Conservation (phyloP, 2,797 vertebrate genomes). For the Artibeus lituratus region DNA sequence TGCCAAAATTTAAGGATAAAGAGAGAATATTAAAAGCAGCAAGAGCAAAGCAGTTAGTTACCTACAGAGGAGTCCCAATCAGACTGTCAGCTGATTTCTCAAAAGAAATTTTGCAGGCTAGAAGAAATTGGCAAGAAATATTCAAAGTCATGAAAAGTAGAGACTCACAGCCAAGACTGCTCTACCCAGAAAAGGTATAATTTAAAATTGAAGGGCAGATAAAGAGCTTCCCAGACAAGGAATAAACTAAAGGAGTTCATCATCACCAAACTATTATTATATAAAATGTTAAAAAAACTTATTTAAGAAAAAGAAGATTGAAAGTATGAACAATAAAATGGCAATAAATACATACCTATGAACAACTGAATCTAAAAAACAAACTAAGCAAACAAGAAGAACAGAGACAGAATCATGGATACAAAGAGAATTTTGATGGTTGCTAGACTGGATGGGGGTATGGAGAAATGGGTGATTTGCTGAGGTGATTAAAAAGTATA, state of each 20-base stretch:
- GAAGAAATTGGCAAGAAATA: neutral
- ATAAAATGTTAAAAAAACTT: neutral
- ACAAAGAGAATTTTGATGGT: neutral
- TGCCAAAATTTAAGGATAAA: no score
- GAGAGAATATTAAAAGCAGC: neutral
- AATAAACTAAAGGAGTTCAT: neutral
- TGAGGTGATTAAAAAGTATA: neutral
- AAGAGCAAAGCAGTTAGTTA: neutral
- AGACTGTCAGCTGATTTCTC: neutral
- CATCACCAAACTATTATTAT: neutral
- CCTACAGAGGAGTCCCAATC: neutral
- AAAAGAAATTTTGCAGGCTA: neutral
- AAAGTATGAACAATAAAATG: neutral
- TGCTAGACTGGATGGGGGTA: no score
- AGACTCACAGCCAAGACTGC: no score
- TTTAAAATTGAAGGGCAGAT: neutral
- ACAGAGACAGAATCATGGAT: neutral
- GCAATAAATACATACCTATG: neutral
- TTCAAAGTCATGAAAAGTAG: neutral
- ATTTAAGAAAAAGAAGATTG: neutral
- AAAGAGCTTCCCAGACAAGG: neutral
- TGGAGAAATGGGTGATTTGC: no score
- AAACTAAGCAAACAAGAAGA: neutral
- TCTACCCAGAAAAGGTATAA: neutral
- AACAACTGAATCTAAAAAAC: neutral